A percentile compares a stretch with the other conserved stretches of the same genome.
These are phyloP conservation scores for Lithobates sylvaticus DNA, from an alignment of 2,797 vertebrate genomes.

Conservation along the genomic window DNA sequence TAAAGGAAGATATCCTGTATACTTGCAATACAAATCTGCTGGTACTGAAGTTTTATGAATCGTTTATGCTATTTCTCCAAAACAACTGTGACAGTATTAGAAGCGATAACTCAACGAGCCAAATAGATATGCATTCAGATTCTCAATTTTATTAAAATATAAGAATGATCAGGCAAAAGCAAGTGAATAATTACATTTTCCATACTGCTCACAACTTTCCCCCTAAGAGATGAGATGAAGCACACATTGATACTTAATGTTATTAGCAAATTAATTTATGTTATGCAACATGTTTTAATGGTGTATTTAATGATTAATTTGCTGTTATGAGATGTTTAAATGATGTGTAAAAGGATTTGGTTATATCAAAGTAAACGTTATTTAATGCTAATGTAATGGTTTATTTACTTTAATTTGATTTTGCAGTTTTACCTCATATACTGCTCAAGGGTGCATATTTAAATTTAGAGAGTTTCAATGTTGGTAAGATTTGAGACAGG, in stretches of 20 bases:
- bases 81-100: too few relatives aligned
- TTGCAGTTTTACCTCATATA: conserved; percentile 13
- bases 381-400: conserved; percentile 55
- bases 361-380: conserved; percentile 53
- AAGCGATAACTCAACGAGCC: too few relatives aligned
- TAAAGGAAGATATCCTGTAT: too few relatives aligned
- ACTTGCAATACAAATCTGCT: too few relatives aligned
- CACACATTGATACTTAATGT: conserved; percentile 18
- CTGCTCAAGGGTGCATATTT: conserved; percentile 5
- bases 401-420: conserved; percentile 55
- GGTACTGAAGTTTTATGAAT: too few relatives aligned
- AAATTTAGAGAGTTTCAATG: background rate
- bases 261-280: conserved; percentile 31
- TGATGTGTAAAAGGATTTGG: conserved; percentile 46
- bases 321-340: conserved; percentile 50
- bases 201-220: background rate
- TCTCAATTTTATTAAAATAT: too few relatives aligned
- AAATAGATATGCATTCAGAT: too few relatives aligned
- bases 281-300: conserved; percentile 32
- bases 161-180: background rate
- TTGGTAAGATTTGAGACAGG: too few relatives aligned
- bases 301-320: conserved; percentile 52
- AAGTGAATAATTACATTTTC: background rate
- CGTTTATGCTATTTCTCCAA: too few relatives aligned
- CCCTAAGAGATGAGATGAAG: conserved; percentile 9